A percentile compares a stretch with the other conserved stretches of the same genome.
These are phyloP conservation scores for Anser cygnoides DNA, from an alignment of 2,113 vertebrate genomes.

Conservation along the genomic window DNA sequence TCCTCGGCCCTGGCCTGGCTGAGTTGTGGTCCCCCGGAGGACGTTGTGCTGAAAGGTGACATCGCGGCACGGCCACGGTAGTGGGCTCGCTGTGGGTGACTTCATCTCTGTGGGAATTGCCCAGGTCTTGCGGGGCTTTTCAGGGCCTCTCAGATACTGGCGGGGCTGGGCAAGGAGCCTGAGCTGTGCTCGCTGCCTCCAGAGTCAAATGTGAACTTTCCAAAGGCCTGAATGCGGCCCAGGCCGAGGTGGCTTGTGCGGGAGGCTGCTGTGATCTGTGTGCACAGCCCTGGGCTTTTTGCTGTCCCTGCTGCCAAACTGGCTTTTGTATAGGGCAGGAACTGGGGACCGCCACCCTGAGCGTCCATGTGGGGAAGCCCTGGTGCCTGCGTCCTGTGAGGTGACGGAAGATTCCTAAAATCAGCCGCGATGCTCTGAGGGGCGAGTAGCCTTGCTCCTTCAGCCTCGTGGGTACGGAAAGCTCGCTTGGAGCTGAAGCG, in stretches of 20 bases:
- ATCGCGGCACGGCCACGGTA: background rate
- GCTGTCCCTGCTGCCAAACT: background rate
- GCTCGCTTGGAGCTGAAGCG: background rate
- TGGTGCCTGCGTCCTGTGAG: background rate
- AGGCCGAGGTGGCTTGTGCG: background rate
- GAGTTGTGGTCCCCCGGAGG: background rate
- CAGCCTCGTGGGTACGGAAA: background rate
- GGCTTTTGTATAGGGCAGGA: background rate
- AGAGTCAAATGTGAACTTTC: background rate
- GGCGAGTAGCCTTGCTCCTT: background rate
- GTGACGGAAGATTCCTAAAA: background rate
- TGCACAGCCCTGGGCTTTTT: background rate
- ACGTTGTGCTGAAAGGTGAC: background rate
- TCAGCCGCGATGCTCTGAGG: accelerated
- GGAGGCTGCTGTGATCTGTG: accelerated
- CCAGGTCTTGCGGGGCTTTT: background rate
- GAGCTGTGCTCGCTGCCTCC: accelerated
- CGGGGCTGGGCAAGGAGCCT: constrained; percentile 1
- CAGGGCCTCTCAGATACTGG: background rate
- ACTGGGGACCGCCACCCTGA: background rate
- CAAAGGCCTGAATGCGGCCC: background rate
- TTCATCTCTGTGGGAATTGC: constrained; percentile 25
- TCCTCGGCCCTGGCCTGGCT: background rate
- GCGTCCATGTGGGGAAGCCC: background rate
- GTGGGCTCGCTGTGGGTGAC: background rate